Conservation (phyloP, 2,113 vertebrate species). For the Menidia beryllina region DNA sequence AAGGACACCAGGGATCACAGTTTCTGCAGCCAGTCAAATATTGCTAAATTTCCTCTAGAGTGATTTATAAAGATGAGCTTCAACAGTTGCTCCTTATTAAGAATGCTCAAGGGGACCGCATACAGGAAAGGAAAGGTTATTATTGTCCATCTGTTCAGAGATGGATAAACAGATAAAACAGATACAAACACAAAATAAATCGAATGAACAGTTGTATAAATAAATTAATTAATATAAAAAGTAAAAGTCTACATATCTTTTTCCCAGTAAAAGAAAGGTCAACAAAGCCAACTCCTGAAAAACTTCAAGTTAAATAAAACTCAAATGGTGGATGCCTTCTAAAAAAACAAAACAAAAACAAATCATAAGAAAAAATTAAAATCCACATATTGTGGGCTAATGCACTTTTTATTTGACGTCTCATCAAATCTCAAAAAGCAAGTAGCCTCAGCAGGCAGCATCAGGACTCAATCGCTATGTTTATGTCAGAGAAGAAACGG, state of each 20-base stretch:
- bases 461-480: conserved; percentile 4
- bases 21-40: conserved; percentile 80
- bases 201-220: not conserved
- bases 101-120: conserved; percentile 35
- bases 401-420: conserved; percentile 29
- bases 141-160: conserved; percentile 54
- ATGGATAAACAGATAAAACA: conserved; percentile 12
- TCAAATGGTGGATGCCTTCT: conserved; percentile 33
- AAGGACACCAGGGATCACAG: conserved; percentile 78
- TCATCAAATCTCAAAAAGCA: conserved; percentile 38
- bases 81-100: conserved; percentile 50
- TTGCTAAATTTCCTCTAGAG: conserved; percentile 73
- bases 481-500: conserved; percentile 12
- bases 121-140: conserved; percentile 32
- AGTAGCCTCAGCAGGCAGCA: conserved; percentile 26
- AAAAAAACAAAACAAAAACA: too few relatives aligned
- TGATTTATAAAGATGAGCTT: conserved; percentile 54
- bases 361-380: too few relatives aligned
- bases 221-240: not conserved
- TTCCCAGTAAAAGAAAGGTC: too few relatives aligned
- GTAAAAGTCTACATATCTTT: not conserved
- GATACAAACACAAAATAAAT: not conserved
- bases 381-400: conserved; percentile 29
- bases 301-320: not conserved
- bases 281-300: too few relatives aligned